Base-by-base conservation (phyloP, 2,113 vertebrate genomes). In the Alethe diademata region DNA sequence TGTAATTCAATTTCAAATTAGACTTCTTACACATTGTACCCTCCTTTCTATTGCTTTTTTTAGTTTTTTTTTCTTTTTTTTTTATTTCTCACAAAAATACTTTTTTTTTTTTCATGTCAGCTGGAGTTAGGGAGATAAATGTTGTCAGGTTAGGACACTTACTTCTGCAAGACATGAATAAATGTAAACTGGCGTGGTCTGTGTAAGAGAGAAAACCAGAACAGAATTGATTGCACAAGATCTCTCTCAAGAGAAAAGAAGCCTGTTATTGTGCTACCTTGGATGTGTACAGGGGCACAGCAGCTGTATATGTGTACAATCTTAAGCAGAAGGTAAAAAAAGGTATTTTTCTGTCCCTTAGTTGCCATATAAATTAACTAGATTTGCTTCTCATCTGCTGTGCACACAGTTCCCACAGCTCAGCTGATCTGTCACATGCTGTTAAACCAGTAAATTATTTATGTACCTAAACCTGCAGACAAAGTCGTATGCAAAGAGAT, bases 371-470 rank as follows among this genome's bases (percentile, higher is more conserved):
- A 81, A 75, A 88, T 79, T 79, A 88, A 53, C 78, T 82, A 35
- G 7, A 65, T 94, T 93, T 88, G 28, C 47, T 85, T 96, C 73
- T 95, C 73, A 20, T 94, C 57, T 72, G 66, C 36, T 48, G 28
- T 85, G 43, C 31, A 57, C 19, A 11, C n/a, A 43, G 53, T 73
- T 95, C 33, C 66, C 48, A 47, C 36, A 69, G 66, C 65, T 88
- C 64, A 76, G 47, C 35, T 82, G 47, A 51, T 74, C 69, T 87
- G 73, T 81, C 73, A 23, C 51, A 11, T 94, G 57, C 42, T 74
- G 62, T 65, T 94, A 92, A 86, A 82, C 10, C 25, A 69, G 50
- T 90, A 79, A 93, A 95, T 90, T 93, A 70, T 72, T 64, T 65
- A 88, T 60, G 24, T 53, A 65, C 38, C 54, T 45, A 29, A 86